These are phyloP conservation scores for Drosophila pectinifera DNA, from an alignment of 1,140 invertebrate genomes.

Conservation along the genomic window DNA sequence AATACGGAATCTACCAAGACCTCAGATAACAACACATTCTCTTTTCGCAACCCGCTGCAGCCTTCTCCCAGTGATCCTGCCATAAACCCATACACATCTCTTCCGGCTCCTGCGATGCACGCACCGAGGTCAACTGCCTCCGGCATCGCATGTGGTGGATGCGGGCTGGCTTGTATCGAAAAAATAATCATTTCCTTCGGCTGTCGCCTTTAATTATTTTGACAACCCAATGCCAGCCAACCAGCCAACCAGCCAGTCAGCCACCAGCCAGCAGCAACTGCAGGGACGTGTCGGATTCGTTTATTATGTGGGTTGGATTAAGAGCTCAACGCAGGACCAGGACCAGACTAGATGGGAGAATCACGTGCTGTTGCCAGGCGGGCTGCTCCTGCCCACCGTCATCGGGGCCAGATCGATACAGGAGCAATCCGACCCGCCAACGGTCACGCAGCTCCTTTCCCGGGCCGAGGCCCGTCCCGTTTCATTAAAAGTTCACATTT, in stretches of 20 bases:
- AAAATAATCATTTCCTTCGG: conserved; percentile 48
- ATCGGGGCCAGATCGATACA: conserved; percentile 37
- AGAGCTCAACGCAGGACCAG: conserved; percentile 34
- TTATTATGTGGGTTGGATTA: conserved; percentile 66
- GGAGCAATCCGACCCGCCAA: conserved; percentile 9
- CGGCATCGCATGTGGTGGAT: conserved; percentile 7
- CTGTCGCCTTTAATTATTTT: conserved; percentile 48
- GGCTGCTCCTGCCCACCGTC: neutral
- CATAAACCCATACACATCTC: neutral
- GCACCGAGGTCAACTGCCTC: conserved; percentile 6
- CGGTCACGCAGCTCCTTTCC: conserved; percentile 38
- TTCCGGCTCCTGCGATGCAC: neutral
- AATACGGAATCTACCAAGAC: too few relatives aligned
- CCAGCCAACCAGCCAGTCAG: neutral
- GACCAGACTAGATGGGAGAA: conserved; percentile 32
- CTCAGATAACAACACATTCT: too few relatives aligned
- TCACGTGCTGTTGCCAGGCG: conserved; percentile 34
- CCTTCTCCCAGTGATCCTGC: neutral
- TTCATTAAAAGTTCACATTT: conserved; percentile 58
- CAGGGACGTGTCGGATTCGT: conserved; percentile 57
- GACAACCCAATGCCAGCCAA: conserved; percentile 28
- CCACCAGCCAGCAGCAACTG: conserved; percentile 38
- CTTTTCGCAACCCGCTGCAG: too few relatives aligned
- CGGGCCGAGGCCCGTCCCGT: conserved; percentile 6
- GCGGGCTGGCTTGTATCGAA: conserved; percentile 30